These are phyloP conservation scores for Echinometra lucunter DNA, from an alignment of 53 echinoderm and acorn worm genomes.

Conservation along the genomic window DNA sequence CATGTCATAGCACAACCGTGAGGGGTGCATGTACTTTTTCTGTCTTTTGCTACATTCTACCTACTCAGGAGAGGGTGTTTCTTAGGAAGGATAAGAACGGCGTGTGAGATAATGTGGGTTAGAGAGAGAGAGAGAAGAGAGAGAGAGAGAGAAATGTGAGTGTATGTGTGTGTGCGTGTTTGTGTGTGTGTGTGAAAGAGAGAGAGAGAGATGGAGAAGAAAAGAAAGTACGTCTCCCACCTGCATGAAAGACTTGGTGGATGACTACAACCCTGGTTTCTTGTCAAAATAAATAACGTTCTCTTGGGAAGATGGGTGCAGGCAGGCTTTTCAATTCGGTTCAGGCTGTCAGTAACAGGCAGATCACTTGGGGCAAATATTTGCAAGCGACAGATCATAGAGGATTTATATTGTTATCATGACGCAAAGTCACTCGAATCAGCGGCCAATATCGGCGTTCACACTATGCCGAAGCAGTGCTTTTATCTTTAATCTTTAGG, in stretches of 20 bases:
- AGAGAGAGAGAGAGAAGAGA: neutral
- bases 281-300: conserved; percentile 26
- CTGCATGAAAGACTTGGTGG: neutral
- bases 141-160: neutral
- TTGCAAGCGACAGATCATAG: conserved; percentile 18
- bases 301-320: neutral
- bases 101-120: neutral
- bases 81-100: neutral
- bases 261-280: neutral
- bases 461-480: neutral
- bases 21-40: conserved; percentile 38
- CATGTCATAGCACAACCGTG: neutral
- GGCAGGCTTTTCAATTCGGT: conserved; percentile 22
- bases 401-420: conserved; percentile 42
- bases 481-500: neutral
- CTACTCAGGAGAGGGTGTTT: neutral
- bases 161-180: neutral
- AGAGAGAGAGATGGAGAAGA: neutral
- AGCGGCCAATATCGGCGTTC: neutral
- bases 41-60: neutral
- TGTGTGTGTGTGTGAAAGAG: neutral
- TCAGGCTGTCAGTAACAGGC: neutral
- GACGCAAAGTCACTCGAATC: neutral
- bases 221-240: neutral
- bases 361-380: conserved; percentile 39